Conservation (phyloP, 2,797 vertebrate species). For the Lindbergichthys nudifrons region DNA sequence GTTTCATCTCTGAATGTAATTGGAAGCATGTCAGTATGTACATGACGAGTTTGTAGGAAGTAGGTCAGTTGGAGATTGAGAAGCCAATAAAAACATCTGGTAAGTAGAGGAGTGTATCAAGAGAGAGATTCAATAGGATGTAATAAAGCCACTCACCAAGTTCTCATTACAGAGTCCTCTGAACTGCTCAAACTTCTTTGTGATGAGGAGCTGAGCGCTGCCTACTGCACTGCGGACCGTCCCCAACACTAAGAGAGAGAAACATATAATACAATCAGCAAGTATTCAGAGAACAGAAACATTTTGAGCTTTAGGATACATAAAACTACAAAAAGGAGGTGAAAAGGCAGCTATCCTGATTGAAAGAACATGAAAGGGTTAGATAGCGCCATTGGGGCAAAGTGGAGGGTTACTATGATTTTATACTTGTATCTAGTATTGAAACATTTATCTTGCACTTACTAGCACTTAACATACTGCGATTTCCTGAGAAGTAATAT, state of each 20-base stretch:
- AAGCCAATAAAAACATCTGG: constrained; percentile 1
- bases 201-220: constrained; percentile 96
- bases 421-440: constrained; percentile 26
- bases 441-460: constrained; percentile 37
- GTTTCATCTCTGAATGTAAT: constrained; percentile 9
- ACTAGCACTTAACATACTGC: constrained; percentile 33
- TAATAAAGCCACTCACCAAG: constrained; percentile 89
- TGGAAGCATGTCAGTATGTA: not conserved
- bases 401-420: not conserved
- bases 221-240: constrained; percentile 97
- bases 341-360: not conserved
- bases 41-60: not conserved
- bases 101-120: not conserved
- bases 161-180: constrained; percentile 98
- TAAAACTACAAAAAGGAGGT: not conserved
- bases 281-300: not conserved
- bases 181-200: constrained; percentile 99
- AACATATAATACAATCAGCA: constrained; percentile 7
- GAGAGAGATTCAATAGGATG: not conserved
- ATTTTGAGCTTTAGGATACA: not conserved
- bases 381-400: constrained; percentile 3
- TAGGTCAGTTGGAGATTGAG: constrained; percentile 10
- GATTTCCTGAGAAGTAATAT: constrained; percentile 15
- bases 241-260: constrained; percentile 88
- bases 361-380: not conserved